Percentiles rank a stretch among this genome's conserved stretches.
Evolutionary conservation across 2,888 invertebrate species (phyloP).

Genomic region (Vesta saturnalis): DNA sequence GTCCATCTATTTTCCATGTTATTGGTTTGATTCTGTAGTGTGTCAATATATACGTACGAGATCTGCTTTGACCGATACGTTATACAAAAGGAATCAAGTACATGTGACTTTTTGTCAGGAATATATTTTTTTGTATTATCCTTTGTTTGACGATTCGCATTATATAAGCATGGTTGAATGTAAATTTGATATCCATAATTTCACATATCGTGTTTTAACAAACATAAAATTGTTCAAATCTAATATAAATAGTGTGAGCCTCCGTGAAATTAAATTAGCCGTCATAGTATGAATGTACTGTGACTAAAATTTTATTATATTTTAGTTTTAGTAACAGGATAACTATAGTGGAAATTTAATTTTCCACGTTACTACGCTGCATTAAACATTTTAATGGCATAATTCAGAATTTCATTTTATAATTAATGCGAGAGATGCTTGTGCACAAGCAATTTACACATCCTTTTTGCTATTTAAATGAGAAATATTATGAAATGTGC

Average conservation of each 20-base stretch:
- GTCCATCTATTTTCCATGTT: constrained; percentile 62
- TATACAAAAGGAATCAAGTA: constrained; percentile 55
- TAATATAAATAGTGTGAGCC: background rate
- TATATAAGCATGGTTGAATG: constrained; percentile 14
- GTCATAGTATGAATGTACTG: background rate
- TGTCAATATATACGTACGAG: constrained; percentile 55
- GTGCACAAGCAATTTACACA: constrained; percentile 4
- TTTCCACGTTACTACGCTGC: constrained; percentile 11
- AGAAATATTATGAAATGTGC: too few relatives aligned
- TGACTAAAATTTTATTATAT: constrained; percentile 5
- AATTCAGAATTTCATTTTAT: constrained; percentile 11
- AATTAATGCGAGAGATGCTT: constrained; percentile 14
- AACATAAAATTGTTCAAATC: background rate
- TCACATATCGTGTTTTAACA: background rate
- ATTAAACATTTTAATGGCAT: constrained; percentile 13
- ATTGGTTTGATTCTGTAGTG: constrained; percentile 59
- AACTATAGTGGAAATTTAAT: constrained; percentile 15
- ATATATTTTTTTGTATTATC: constrained; percentile 30
- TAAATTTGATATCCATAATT: background rate
- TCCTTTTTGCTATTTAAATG: constrained; percentile 6
- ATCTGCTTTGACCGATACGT: constrained; percentile 50
- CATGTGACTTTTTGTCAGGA: constrained; percentile 48
- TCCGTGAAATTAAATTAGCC: background rate
- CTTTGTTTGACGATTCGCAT: constrained; percentile 36
- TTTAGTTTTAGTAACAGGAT: constrained; percentile 13